These are phyloP conservation scores for Epistrophe eligans DNA, from an alignment of 2,888 invertebrate genomes.

Conservation along the genomic window DNA sequence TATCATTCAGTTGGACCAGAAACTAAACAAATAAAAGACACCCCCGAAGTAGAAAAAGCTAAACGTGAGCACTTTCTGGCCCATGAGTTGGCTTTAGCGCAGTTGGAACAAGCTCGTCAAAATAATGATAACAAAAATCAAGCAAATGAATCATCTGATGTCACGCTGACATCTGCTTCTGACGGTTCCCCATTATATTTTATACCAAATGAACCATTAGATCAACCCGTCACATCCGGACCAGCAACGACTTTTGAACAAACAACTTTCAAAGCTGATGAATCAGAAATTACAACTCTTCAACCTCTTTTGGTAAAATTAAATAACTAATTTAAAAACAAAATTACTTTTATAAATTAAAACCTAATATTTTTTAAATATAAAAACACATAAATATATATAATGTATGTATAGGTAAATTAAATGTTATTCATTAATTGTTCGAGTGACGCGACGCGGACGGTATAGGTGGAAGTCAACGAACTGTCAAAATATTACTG, in stretches of 20 bases:
- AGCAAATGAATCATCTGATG: slow-evolving; percentile 43
- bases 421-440: no score
- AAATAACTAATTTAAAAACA: background rate
- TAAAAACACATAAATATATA: background rate
- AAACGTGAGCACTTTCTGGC: slow-evolving; percentile 81
- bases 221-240: slow-evolving; percentile 58
- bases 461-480: slow-evolving; percentile 3
- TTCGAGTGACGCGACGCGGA: background rate
- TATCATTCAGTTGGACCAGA: background rate
- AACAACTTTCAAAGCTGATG: slow-evolving; percentile 17
- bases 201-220: slow-evolving; percentile 15
- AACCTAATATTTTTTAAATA: background rate
- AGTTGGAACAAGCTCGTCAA: slow-evolving; percentile 78
- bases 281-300: slow-evolving; percentile 22
- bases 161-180: slow-evolving; percentile 13
- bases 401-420: background rate
- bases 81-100: slow-evolving; percentile 81
- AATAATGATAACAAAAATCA: slow-evolving; percentile 11
- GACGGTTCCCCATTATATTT: slow-evolving; percentile 32
- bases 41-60: slow-evolving; percentile 78
- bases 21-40: slow-evolving; percentile 53
- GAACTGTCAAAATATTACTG: slow-evolving; percentile 5
- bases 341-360: background rate
- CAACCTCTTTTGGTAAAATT: slow-evolving; percentile 36
- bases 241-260: slow-evolving; percentile 34